Evolutionary conservation across 2,888 invertebrate species (phyloP).

Genomic region (Orgyia antiqua): DNA sequence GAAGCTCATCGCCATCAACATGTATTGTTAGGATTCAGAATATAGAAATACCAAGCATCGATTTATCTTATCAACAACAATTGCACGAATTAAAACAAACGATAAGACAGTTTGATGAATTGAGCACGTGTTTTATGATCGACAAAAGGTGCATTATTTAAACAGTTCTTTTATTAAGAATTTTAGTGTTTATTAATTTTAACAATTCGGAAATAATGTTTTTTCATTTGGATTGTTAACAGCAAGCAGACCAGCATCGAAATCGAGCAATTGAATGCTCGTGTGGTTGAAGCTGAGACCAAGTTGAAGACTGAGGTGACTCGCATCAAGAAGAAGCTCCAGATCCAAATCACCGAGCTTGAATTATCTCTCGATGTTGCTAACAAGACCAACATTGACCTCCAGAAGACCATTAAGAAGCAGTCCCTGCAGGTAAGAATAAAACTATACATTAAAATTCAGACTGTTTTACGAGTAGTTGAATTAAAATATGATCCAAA

Average conservation of each 20-base stretch:
- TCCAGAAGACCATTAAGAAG: constrained; percentile 98
- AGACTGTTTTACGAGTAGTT: too few relatives aligned
- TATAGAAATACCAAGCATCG: constrained; percentile 55
- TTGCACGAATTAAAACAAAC: constrained; percentile 79
- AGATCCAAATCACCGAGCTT: constrained; percentile 97
- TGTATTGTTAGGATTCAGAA: constrained; percentile 54
- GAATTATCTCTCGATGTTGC: constrained; percentile 98
- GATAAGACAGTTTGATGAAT: constrained; percentile 80
- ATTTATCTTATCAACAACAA: constrained; percentile 78
- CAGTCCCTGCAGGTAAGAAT: constrained; percentile 89
- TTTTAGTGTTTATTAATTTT: background rate
- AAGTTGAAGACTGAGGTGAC: constrained; percentile 96
- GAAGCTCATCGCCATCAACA: constrained; percentile 49
- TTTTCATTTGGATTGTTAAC: constrained; percentile 29
- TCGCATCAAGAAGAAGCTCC: constrained; percentile 99
- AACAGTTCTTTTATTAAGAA: background rate
- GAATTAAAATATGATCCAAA: too few relatives aligned
- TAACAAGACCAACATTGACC: constrained; percentile 98
- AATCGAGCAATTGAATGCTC: constrained; percentile 96
- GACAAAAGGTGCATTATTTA: constrained; percentile 79
- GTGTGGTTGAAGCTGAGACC: constrained; percentile 97
- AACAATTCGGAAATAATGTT: constrained; percentile 4
- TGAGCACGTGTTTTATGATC: constrained; percentile 76
- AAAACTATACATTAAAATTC: too few relatives aligned
- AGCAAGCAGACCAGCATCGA: constrained; percentile 99